Evolutionary conservation across 1,140 invertebrate species (phyloP).

Genomic region (Ptiloglossa arizonensis): DNA sequence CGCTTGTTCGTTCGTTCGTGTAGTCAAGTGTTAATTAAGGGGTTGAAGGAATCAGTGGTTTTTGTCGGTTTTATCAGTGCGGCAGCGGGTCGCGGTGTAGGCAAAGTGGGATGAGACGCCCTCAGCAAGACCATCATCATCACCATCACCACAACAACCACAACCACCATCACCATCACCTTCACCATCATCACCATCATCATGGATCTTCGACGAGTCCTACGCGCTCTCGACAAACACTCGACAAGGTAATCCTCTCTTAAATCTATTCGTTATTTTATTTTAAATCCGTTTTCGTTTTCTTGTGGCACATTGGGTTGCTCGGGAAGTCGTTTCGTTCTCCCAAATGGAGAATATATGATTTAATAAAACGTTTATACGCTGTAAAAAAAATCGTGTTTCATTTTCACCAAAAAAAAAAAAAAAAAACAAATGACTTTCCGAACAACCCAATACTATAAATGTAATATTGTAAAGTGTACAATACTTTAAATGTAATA

Average conservation of each 20-base stretch:
- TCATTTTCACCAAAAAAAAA: no score
- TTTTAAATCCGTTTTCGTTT: no score
- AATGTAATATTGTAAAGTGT: no score
- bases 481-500: no score
- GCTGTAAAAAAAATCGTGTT: no score
- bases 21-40: no score
- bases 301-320: no score
- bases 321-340: no score
- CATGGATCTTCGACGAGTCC: conserved; percentile 73
- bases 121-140: conserved; percentile 79
- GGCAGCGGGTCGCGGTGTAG: conserved; percentile 80
- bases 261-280: neutral
- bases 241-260: conserved; percentile 69
- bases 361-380: no score
- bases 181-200: conserved; percentile 61
- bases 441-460: no score
- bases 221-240: conserved; percentile 69
- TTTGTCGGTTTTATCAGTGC: conserved; percentile 70
- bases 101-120: conserved; percentile 81
- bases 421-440: no score
- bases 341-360: no score
- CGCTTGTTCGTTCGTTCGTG: conserved; percentile 3
- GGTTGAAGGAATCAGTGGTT: neutral
- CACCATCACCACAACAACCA: conserved; percentile 72
- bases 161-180: conserved; percentile 59